Conservation (phyloP, 2,888 invertebrate genomes). For the Eupithecia subfuscata region DNA sequence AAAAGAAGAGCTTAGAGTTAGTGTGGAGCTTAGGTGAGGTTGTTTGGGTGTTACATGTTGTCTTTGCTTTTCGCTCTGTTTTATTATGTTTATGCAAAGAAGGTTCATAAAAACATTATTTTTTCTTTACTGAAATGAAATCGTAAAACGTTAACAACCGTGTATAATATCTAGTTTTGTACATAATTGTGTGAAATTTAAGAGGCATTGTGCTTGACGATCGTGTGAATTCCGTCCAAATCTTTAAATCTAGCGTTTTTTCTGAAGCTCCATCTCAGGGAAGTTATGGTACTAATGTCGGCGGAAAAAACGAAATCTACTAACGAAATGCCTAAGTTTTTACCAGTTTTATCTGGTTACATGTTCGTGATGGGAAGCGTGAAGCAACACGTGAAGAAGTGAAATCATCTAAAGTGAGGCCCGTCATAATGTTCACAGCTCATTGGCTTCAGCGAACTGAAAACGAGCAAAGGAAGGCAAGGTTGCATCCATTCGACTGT, state of each 20-base stretch:
- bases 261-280: constrained; percentile 46
- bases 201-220: constrained; percentile 52
- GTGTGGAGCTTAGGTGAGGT: too few relatives aligned
- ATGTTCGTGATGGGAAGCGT: constrained; percentile 61
- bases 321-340: constrained; percentile 6
- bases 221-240: constrained; percentile 54
- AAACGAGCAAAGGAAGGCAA: constrained; percentile 72
- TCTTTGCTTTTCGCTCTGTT: neutral
- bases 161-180: constrained; percentile 46
- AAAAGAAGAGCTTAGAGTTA: neutral
- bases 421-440: constrained; percentile 65
- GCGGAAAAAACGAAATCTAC: constrained; percentile 43
- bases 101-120: neutral
- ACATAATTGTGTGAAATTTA: constrained; percentile 58
- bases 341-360: constrained; percentile 36
- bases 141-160: constrained; percentile 12
- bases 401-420: constrained; percentile 71
- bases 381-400: constrained; percentile 66
- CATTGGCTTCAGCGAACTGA: constrained; percentile 69
- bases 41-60: neutral
- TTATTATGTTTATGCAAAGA: neutral
- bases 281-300: constrained; percentile 47
- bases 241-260: constrained; percentile 50
- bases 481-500: constrained; percentile 71
- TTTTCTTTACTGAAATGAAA: constrained; percentile 9